These are phyloP conservation scores for Coracopsis vasa DNA, from an alignment of 2,113 vertebrate genomes.

Conservation along the genomic window DNA sequence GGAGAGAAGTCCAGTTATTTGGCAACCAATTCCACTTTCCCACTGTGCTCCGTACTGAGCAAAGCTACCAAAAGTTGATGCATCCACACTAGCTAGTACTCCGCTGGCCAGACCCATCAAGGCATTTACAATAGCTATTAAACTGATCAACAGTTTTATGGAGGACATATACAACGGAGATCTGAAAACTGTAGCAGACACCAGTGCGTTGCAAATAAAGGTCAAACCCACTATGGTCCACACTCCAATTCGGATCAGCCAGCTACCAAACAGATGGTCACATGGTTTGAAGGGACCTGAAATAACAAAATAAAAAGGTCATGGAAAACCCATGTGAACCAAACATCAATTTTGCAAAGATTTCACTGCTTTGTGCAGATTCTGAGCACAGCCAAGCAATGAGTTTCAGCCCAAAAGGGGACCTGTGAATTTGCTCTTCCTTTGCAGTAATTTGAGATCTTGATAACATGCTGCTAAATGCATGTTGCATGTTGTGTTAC, in stretches of 20 bases:
- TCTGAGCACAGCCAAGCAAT: background rate
- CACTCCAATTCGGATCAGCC: conserved; percentile 89
- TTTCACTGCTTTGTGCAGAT: background rate
- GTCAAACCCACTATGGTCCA: conserved; percentile 86
- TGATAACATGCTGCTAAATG: background rate
- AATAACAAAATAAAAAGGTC: background rate
- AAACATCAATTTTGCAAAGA: background rate
- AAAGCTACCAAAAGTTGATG: conserved; percentile 87
- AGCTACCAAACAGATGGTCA: conserved; percentile 88
- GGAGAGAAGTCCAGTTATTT: conserved; percentile 82
- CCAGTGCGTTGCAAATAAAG: conserved; percentile 83
- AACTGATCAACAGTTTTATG: conserved; percentile 84
- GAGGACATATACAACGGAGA: conserved; percentile 75
- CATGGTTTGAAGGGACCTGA: conserved; percentile 92
- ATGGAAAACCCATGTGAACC: background rate
- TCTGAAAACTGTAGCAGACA: conserved; percentile 82
- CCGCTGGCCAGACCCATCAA: conserved; percentile 85
- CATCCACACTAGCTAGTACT: conserved; percentile 83
- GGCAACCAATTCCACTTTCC: conserved; percentile 88
- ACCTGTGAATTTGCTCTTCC: background rate
- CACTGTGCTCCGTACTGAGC: conserved; percentile 84
- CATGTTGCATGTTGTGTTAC: background rate
- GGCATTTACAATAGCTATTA: conserved; percentile 83
- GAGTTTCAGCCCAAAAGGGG: background rate
- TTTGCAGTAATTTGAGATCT: background rate